Conservation (phyloP, 2,888 invertebrate genomes). For the Drosophila rellima region DNA sequence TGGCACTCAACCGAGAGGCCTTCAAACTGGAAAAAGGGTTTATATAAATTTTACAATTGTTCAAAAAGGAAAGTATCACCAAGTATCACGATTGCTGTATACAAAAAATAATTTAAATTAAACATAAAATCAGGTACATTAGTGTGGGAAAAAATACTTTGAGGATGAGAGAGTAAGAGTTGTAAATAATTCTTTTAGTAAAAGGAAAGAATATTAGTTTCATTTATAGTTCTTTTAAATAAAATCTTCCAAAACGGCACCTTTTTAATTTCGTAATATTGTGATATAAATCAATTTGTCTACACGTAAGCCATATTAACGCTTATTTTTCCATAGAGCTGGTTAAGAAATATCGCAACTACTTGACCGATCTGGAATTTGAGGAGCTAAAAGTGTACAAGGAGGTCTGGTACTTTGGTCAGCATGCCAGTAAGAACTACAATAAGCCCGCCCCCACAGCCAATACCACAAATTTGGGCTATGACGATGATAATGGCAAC, state of each 20-base stretch:
- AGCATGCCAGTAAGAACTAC: conserved; percentile 94
- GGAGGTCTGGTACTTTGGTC: conserved; percentile 97
- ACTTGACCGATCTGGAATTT: conserved; percentile 95
- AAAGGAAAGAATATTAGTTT: too few species aligned
- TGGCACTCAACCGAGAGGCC: conserved; percentile 2
- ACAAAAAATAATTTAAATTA: neutral
- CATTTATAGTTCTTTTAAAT: too few species aligned
- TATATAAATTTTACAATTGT: conserved; percentile 11
- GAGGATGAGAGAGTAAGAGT: too few species aligned
- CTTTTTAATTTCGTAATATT: neutral
- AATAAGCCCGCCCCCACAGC: conserved; percentile 92
- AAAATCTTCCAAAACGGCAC: too few species aligned
- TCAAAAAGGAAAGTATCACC: too few species aligned
- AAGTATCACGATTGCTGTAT: neutral
- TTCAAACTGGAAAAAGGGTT: conserved; percentile 24
- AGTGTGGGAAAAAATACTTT: neutral
- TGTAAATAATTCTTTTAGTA: too few species aligned
- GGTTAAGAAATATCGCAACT: conserved; percentile 92
- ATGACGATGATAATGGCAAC: conserved; percentile 96
- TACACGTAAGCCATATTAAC: neutral
- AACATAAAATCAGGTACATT: neutral
- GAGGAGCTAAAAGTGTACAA: conserved; percentile 96
- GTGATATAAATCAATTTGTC: neutral
- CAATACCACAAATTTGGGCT: conserved; percentile 93
- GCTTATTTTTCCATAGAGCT: conserved; percentile 88